Percentiles rank a stretch among this genome's conserved stretches.
These are phyloP conservation scores for Umimayanthus chanpuru DNA, from an alignment of 92 coral and sea anemone species.

Conservation along the genomic window DNA sequence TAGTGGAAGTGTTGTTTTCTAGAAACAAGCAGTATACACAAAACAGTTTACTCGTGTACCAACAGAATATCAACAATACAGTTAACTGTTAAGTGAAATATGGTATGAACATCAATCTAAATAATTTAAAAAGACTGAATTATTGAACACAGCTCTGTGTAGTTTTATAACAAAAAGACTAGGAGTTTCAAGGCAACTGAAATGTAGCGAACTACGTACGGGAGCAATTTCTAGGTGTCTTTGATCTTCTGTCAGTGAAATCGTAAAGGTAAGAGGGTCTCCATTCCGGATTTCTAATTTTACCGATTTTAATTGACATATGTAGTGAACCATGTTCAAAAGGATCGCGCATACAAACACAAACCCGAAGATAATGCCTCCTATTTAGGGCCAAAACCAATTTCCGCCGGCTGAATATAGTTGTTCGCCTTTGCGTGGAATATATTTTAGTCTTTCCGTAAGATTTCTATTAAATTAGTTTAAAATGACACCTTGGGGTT, in stretches of 20 bases:
- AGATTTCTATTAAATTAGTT: conserved; percentile 36
- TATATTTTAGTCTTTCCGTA: not conserved
- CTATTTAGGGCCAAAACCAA: conserved; percentile 26
- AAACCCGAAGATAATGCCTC: conserved; percentile 7
- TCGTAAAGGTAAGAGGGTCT: not conserved
- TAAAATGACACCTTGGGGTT: conserved; percentile 15
- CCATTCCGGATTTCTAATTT: not conserved
- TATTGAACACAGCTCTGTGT: conserved; percentile 21
- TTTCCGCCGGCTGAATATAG: conserved; percentile 40
- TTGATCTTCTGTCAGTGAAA: not conserved
- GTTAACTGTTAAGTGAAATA: not conserved
- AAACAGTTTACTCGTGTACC: conserved; percentile 15
- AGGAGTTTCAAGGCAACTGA: not conserved
- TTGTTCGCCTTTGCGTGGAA: conserved; percentile 21
- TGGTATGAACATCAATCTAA: not conserved
- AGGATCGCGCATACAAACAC: not conserved
- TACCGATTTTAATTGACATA: conserved; percentile 28
- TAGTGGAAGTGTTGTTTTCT: not conserved
- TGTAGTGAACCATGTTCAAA: not conserved
- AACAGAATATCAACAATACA: not conserved
- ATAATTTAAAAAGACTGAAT: conserved; percentile 9
- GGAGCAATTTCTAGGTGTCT: not conserved
- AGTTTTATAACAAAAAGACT: conserved; percentile 2
- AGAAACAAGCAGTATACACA: not conserved
- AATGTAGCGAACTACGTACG: not conserved